Evolutionary conservation across 2,113 vertebrate species (phyloP).

Genomic region (Salvelinus alpinus): DNA sequence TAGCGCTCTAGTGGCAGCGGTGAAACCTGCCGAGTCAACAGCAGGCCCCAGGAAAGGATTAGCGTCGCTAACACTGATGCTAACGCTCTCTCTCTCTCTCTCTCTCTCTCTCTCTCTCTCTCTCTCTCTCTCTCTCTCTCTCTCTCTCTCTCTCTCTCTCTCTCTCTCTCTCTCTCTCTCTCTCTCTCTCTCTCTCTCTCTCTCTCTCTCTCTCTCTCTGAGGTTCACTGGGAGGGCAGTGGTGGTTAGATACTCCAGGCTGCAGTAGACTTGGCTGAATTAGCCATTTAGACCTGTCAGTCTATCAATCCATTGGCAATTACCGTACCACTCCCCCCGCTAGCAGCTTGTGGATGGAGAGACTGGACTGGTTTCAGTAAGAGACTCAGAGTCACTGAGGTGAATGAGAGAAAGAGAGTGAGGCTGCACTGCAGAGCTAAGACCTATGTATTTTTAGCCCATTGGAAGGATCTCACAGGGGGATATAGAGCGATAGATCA

Average conservation of each 20-base stretch:
- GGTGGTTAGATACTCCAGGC: constrained; percentile 54
- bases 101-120: constrained; percentile 18
- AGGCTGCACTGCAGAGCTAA: not conserved
- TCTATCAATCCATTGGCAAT: constrained; percentile 83
- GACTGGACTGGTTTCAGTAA: constrained; percentile 54
- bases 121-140: constrained; percentile 18
- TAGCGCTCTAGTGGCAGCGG: constrained; percentile 6
- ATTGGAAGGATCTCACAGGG: not conserved
- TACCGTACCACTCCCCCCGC: constrained; percentile 69
- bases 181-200: constrained; percentile 15
- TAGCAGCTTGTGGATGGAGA: constrained; percentile 19
- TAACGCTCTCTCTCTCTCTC: constrained; percentile 14
- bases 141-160: constrained; percentile 18
- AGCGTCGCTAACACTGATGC: constrained; percentile 41
- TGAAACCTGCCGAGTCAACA: constrained; percentile 59
- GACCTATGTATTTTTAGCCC: not conserved
- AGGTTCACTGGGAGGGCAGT: constrained; percentile 72
- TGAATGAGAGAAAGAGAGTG: constrained; percentile 55
- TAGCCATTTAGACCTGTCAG: constrained; percentile 72
- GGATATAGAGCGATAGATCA: not conserved
- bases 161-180: not conserved
- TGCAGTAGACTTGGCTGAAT: constrained; percentile 49
- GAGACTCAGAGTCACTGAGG: constrained; percentile 79
- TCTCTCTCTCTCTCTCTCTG: not conserved
- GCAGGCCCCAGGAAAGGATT: constrained; percentile 49